Percentiles rank a stretch among this genome's conserved stretches.
Evolutionary conservation across 1,140 invertebrate species (phyloP).

Genomic region (Plodia interpunctella): DNA sequence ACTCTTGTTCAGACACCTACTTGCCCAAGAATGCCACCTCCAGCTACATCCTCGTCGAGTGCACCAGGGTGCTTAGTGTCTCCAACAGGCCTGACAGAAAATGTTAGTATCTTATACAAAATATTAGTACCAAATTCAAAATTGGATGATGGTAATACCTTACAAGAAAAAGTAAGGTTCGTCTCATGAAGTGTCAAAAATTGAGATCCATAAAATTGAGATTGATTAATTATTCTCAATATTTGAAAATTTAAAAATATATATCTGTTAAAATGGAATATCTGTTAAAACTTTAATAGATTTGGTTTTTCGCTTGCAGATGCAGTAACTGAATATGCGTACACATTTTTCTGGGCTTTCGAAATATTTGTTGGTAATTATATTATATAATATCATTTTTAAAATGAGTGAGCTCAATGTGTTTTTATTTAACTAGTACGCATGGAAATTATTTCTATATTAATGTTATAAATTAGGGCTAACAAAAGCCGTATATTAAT

Average conservation of each 20-base stretch:
- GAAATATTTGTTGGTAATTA: slow-evolving; percentile 58
- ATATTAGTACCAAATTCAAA: too few species aligned
- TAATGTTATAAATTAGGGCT: too few species aligned
- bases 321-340: slow-evolving; percentile 46
- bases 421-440: too few species aligned
- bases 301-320: slow-evolving; percentile 28
- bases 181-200: too few species aligned
- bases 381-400: slow-evolving; percentile 11
- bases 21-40: slow-evolving; percentile 19
- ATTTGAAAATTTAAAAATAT: not conserved
- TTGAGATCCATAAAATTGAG: not conserved
- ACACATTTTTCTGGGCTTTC: slow-evolving; percentile 55
- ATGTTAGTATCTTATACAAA: too few species aligned
- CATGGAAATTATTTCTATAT: too few species aligned
- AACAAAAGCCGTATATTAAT: too few species aligned
- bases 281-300: not conserved
- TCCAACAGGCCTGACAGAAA: slow-evolving; percentile 28
- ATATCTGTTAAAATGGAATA: too few species aligned
- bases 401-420: too few species aligned
- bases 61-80: slow-evolving; percentile 34
- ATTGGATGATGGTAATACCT: too few species aligned
- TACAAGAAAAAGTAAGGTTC: too few species aligned
- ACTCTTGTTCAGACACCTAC: slow-evolving; percentile 38
- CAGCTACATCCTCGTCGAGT: slow-evolving; percentile 40
- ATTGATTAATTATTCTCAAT: not conserved